Conservation (phyloP, 2,113 vertebrate species). For the Copsychus sechellarum region DNA sequence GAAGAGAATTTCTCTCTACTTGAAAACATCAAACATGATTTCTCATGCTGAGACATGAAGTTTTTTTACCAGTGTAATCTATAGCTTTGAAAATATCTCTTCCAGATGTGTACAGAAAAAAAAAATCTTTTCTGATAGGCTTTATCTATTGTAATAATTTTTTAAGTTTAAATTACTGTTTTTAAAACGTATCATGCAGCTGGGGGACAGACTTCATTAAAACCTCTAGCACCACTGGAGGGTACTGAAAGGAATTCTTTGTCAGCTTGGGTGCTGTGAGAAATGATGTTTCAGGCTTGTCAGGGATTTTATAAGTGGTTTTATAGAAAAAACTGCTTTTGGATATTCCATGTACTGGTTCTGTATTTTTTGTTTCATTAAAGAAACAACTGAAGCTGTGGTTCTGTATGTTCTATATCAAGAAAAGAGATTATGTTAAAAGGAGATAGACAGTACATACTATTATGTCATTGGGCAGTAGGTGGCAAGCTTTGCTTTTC, state of each 20-base stretch:
- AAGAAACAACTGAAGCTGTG: neutral
- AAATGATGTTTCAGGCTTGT: conserved; percentile 10
- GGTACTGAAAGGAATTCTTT: conserved; percentile 53
- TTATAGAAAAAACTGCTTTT: neutral
- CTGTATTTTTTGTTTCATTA: neutral
- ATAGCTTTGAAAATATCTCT: neutral
- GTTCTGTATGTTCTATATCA: neutral
- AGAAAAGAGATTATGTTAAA: neutral
- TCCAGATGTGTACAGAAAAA: neutral
- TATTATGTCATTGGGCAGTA: conserved; percentile 77
- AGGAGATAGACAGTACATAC: neutral
- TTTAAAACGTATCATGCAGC: neutral
- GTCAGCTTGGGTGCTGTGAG: conserved; percentile 2
- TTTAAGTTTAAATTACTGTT: neutral
- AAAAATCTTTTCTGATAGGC: neutral
- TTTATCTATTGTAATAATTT: neutral
- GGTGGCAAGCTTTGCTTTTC: conserved; percentile 82
- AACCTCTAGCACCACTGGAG: neutral
- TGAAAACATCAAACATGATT: neutral
- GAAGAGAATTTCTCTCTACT: neutral
- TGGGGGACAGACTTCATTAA: neutral
- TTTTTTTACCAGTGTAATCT: neutral
- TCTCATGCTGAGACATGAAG: neutral
- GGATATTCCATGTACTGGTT: neutral
- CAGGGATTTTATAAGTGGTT: neutral